Percentiles rank a stretch among this genome's conserved stretches.
Conservation (phyloP, 1,140 invertebrate species). For the Caenorhabditis tropicalis region DNA sequence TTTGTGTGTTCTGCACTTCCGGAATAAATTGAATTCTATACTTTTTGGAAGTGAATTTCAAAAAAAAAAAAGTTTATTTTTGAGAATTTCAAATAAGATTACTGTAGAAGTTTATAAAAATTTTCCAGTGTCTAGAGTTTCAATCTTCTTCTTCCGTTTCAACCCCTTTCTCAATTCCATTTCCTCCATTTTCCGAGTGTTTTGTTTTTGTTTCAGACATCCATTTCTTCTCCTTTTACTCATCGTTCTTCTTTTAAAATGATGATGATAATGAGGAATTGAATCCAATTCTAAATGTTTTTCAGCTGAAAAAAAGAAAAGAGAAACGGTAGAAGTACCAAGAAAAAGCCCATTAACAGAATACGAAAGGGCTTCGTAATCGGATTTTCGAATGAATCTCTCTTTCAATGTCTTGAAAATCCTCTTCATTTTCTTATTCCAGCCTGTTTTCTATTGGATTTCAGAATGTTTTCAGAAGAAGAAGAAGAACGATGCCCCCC, state of each 20-base stretch:
- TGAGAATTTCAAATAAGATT: too few relatives aligned
- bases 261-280: constrained; percentile 25
- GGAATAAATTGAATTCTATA: too few relatives aligned
- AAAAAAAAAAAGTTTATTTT: too few relatives aligned
- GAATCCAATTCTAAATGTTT: constrained; percentile 38
- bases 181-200: not conserved
- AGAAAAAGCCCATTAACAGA: not conserved
- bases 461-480: not conserved
- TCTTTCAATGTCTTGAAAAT: not conserved
- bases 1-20: too few relatives aligned
- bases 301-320: not conserved
- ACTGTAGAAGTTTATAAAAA: too few relatives aligned
- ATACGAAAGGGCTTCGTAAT: not conserved
- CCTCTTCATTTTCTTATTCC: constrained; percentile 7
- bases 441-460: constrained; percentile 5
- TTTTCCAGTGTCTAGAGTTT: too few relatives aligned
- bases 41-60: too few relatives aligned
- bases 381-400: not conserved
- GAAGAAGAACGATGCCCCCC: too few relatives aligned
- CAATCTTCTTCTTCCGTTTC: not conserved
- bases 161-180: not conserved
- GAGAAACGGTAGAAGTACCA: constrained; percentile 16
- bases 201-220: constrained; percentile 5
- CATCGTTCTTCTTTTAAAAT: not conserved
- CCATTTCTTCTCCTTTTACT: not conserved